Conservation (phyloP, 2,888 invertebrate species). For the Oasisia sp. region DNA sequence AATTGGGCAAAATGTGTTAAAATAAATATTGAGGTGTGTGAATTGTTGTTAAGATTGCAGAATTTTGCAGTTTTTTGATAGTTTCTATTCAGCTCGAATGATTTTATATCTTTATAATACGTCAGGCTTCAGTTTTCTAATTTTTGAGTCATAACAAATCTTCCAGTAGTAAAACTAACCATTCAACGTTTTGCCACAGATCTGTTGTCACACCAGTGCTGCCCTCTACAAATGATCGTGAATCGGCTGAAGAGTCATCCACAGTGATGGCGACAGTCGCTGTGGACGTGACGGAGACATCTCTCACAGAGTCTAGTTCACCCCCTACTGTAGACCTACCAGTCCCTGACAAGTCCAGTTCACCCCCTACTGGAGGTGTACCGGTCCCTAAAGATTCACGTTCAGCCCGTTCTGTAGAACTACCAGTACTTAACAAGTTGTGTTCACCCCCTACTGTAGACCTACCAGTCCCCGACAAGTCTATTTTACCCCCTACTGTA, state of each 20-base stretch:
- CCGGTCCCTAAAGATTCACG: not conserved
- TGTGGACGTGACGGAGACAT: not conserved
- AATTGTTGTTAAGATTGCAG: not conserved
- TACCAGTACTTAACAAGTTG: not conserved
- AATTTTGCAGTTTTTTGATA: not conserved
- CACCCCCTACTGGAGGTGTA: not conserved
- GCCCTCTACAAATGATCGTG: not conserved
- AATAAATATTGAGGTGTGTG: not conserved
- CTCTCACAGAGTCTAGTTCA: not conserved
- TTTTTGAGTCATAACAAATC: too few species aligned
- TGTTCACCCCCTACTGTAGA: not conserved
- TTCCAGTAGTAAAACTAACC: too few species aligned
- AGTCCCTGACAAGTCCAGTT: not conserved
- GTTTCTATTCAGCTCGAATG: not conserved
- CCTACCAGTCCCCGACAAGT: not conserved
- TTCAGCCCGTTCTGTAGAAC: not conserved
- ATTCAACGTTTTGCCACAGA: not conserved
- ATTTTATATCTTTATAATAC: not conserved
- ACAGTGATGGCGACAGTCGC: not conserved
- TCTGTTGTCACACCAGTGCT: not conserved
- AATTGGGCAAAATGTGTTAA: not conserved
- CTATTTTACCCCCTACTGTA: not conserved
- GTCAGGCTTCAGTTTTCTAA: not conserved
- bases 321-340: not conserved
- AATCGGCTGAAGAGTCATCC: not conserved